Evolutionary conservation across 2,113 vertebrate genomes (phyloP).

Genomic region (Hylia prasina): DNA sequence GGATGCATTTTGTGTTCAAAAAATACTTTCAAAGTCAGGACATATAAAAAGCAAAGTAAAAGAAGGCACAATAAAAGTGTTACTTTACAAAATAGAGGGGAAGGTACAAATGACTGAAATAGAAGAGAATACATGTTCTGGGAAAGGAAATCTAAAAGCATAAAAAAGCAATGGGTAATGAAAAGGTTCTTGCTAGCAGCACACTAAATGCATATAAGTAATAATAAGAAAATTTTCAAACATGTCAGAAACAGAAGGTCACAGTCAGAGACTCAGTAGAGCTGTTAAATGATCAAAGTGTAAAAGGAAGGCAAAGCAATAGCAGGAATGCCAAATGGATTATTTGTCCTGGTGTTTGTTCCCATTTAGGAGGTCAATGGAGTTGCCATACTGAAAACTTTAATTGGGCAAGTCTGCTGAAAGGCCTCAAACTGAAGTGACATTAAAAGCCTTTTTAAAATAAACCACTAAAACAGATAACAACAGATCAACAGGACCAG

Average conservation of each 20-base stretch:
- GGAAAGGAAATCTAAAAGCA: not conserved
- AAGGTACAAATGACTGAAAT: not conserved
- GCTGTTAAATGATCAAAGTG: not conserved
- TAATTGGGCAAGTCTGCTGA: not conserved
- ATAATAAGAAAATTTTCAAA: not conserved
- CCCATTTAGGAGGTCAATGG: not conserved
- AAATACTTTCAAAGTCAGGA: not conserved
- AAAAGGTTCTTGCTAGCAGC: not conserved
- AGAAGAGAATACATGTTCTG: not conserved
- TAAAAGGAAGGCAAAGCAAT: not conserved
- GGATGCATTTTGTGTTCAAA: not conserved
- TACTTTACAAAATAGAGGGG: not conserved
- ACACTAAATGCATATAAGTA: not conserved
- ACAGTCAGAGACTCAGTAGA: not conserved
- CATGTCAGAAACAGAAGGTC: not conserved
- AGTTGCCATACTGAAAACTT: not conserved
- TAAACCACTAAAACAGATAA: not conserved
- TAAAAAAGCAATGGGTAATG: not conserved
- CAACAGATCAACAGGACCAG: conserved; percentile 46
- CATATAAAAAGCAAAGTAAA: not conserved
- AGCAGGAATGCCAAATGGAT: not conserved
- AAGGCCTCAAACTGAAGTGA: conserved; percentile 2
- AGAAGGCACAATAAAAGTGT: not conserved
- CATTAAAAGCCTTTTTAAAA: conserved; percentile 25
- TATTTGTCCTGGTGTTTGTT: not conserved